These are phyloP conservation scores for Axis porcinus DNA, from an alignment of 2,113 vertebrate species.

Conservation along the genomic window DNA sequence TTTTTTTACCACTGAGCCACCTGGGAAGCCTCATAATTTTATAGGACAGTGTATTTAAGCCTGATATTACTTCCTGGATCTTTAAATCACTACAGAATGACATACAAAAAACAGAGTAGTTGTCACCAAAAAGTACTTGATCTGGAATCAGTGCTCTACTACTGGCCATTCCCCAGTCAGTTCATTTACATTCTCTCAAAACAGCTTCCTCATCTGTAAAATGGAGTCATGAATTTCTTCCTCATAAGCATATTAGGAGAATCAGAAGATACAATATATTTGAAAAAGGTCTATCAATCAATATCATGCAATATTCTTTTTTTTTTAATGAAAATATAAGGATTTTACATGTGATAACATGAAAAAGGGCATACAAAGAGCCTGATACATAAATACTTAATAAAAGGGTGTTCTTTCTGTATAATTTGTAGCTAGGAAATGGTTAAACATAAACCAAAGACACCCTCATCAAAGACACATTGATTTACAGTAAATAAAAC, in stretches of 20 bases:
- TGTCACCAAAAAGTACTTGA: background rate
- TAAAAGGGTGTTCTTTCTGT: background rate
- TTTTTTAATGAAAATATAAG: background rate
- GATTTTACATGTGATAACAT: background rate
- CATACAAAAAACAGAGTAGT: background rate
- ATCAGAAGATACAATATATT: background rate
- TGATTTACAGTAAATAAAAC: background rate
- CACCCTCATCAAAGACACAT: background rate
- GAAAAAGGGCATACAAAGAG: background rate
- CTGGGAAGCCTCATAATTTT: background rate
- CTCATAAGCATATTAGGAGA: background rate
- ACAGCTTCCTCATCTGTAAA: background rate
- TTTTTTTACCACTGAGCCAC: background rate
- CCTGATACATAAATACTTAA: background rate
- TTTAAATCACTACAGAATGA: background rate
- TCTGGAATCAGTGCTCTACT: background rate
- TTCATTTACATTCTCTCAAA: background rate
- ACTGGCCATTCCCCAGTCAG: background rate
- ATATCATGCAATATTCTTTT: conserved; percentile 21
- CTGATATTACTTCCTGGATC: background rate
- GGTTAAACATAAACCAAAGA: background rate
- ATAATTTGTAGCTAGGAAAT: background rate
- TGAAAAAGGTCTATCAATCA: background rate
- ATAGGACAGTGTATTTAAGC: background rate
- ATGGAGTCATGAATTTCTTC: background rate